Conservation (phyloP, 2,888 invertebrate species). For the Tinea trinotella region DNA sequence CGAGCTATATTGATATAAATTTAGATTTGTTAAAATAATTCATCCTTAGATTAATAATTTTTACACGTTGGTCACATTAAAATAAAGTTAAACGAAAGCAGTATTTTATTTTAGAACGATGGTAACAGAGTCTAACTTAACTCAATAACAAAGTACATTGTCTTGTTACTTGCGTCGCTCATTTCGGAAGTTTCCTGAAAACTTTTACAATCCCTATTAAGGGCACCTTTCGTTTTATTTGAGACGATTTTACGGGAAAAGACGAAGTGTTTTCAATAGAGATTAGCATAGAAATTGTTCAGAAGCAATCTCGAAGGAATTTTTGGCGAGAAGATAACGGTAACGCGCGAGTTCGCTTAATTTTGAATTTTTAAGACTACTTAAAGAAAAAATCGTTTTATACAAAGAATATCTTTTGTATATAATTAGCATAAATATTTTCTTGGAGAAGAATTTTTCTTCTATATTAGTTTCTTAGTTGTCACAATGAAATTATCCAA, state of each 20-base stretch:
- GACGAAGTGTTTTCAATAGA: conserved; percentile 33
- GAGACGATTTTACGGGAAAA: conserved; percentile 19
- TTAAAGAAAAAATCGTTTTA: not conserved
- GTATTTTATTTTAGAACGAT: too few species aligned
- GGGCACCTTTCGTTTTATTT: conserved; percentile 9
- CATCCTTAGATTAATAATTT: too few species aligned
- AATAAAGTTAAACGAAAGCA: too few species aligned
- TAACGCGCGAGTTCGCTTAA: not conserved
- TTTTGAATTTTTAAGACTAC: conserved; percentile 11
- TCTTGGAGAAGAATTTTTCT: too few species aligned
- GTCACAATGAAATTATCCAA: too few species aligned
- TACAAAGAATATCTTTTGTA: not conserved
- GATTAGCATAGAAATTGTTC: conserved; percentile 43
- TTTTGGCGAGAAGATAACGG: conserved; percentile 13
- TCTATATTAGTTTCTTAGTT: too few species aligned
- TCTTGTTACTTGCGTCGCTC: too few species aligned
- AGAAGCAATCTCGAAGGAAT: conserved; percentile 21
- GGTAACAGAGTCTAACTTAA: too few species aligned
- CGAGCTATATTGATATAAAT: too few species aligned
- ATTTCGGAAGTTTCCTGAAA: not conserved
- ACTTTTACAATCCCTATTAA: conserved; percentile 14
- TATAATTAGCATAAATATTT: not conserved
- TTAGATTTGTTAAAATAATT: too few species aligned
- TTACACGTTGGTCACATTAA: too few species aligned
- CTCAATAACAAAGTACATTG: too few species aligned